Conservation (phyloP, 2,113 vertebrate species). For the Oryzias curvinotus region DNA sequence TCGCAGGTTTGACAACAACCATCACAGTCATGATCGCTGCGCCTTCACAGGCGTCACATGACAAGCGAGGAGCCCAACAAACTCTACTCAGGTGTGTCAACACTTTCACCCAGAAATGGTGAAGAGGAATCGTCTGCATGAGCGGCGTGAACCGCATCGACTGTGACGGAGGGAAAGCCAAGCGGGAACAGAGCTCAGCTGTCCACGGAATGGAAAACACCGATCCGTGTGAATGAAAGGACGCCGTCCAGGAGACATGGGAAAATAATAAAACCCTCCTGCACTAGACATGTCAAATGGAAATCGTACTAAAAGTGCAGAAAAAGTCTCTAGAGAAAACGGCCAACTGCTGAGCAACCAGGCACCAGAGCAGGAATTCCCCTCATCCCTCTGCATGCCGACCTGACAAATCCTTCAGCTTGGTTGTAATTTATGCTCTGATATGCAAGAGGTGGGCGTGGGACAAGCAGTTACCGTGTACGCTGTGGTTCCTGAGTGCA, state of each 20-base stretch:
- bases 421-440: not conserved
- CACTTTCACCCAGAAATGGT: not conserved
- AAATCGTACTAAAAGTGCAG: too few relatives aligned
- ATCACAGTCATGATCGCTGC: too few relatives aligned
- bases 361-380: too few relatives aligned
- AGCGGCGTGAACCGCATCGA: conserved; percentile 12
- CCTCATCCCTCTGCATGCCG: conserved; percentile 22
- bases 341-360: too few relatives aligned
- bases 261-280: too few relatives aligned
- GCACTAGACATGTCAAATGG: too few relatives aligned
- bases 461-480: conserved; percentile 12
- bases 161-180: conserved; percentile 23
- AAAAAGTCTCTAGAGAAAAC: too few relatives aligned
- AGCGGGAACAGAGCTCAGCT: conserved; percentile 18
- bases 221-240: not conserved
- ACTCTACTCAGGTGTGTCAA: not conserved
- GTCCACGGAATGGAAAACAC: conserved; percentile 6
- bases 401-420: conserved; percentile 30
- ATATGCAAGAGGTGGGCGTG: conserved; percentile 5
- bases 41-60: too few relatives aligned
- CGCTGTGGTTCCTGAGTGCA: conserved; percentile 5
- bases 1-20: too few relatives aligned
- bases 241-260: not conserved
- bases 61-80: too few relatives aligned
- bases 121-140: not conserved